Evolutionary conservation across 2,797 vertebrate species (phyloP).

Genomic region (Champsocephalus gunnari): DNA sequence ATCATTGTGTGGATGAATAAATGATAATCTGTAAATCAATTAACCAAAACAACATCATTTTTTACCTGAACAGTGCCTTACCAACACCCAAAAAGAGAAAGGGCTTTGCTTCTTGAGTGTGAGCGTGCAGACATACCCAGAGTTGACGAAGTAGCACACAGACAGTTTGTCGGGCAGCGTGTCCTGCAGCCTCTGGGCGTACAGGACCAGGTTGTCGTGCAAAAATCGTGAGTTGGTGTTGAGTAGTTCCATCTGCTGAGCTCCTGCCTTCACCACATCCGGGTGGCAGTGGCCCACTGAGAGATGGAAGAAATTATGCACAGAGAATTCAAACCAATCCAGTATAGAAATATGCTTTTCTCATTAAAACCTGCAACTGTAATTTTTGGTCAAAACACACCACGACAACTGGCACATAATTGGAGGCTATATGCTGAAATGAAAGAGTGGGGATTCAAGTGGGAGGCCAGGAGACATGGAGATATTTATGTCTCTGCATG

Average conservation of each 20-base stretch:
- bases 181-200: slow-evolving; percentile 90
- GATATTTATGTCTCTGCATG: not conserved
- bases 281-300: slow-evolving; percentile 96
- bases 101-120: no score
- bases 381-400: slow-evolving; percentile 10
- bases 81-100: no score
- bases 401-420: not conserved
- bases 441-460: not conserved
- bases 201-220: slow-evolving; percentile 94
- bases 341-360: not conserved
- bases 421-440: slow-evolving; percentile 7
- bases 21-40: not conserved
- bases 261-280: slow-evolving; percentile 90
- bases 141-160: slow-evolving; percentile 98
- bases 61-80: no score
- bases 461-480: not conserved
- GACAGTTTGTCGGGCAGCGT: slow-evolving; percentile 92
- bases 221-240: slow-evolving; percentile 98
- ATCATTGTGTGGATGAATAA: not conserved
- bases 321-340: not conserved
- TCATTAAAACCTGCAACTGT: not conserved
- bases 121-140: slow-evolving; percentile 87
- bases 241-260: slow-evolving; percentile 93
- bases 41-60: not conserved
- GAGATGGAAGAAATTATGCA: not conserved